Evolutionary conservation across 2,113 vertebrate genomes (phyloP).

Genomic region (Macrotus californicus): DNA sequence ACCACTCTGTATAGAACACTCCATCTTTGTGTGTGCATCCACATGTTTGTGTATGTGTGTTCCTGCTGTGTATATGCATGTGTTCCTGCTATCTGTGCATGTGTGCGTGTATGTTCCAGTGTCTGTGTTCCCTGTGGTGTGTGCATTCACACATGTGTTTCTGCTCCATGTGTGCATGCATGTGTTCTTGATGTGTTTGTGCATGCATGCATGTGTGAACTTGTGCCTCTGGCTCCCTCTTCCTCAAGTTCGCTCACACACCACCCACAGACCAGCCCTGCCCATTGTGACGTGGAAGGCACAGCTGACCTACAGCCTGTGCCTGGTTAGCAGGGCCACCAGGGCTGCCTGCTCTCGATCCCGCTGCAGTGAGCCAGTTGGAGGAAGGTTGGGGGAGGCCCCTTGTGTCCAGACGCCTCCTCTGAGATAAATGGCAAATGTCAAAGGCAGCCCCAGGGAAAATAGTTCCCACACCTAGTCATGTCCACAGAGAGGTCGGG

Average conservation of each 20-base stretch:
- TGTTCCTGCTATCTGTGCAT: not conserved
- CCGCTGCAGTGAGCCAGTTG: not conserved
- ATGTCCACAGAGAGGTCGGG: not conserved
- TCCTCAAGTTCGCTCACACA: not conserved
- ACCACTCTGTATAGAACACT: accelerated
- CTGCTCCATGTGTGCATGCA: too few species aligned
- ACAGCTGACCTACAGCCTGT: accelerated
- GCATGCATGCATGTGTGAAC: accelerated
- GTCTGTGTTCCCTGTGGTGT: accelerated
- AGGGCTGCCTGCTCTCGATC: not conserved
- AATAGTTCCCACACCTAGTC: slow-evolving; percentile 30
- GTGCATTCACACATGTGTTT: too few species aligned
- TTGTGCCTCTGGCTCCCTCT: not conserved
- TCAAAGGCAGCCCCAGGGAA: not conserved
- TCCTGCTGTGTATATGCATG: not conserved
- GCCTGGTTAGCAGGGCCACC: not conserved
- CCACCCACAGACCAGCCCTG: not conserved
- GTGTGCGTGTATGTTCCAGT: not conserved
- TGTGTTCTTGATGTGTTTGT: not conserved
- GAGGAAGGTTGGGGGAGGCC: too few species aligned
- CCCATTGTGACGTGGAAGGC: too few species aligned
- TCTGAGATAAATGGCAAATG: not conserved
- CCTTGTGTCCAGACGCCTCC: not conserved
- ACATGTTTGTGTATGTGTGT: not conserved
- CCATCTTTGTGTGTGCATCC: not conserved